Base-by-base conservation (phyloP, 1,140 invertebrate species). In the Drosophila ogumai region DNA sequence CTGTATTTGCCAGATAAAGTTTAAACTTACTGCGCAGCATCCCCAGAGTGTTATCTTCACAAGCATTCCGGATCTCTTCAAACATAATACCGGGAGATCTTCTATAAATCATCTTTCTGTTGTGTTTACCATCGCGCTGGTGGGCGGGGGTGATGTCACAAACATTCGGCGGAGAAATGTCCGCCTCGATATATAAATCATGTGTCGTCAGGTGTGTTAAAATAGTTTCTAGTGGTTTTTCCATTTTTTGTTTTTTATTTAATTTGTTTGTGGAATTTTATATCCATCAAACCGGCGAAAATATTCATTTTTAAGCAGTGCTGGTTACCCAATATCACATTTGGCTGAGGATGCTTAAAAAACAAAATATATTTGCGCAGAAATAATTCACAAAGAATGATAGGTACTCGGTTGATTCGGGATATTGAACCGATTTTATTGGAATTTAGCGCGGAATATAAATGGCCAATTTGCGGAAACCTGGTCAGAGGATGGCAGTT, bases 141-240 rank as follows among this genome's bases (percentile, higher is more conserved):
- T 32, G 17, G 50, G 31, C 32, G 32, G 4, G n/a, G 41, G 13
- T 71, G 44, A 44, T 50, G 61, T 69, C 66, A 60, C 46, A 60
- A 7, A 47, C 25, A 67, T 56, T 54, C 25, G 28, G 36, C 52
- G 68, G 31, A 22, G 61, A 59, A 76, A 60, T 59, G 55, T 68
- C 36, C 54, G 64, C 34, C 41, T 32, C 49, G 34, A 46, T 41
- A 47, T 55, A 74, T 67, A 63, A 64, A 60, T 49, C 71, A 60
- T 82, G 79, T 88, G 80, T 75, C 85, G 77, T 87, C 84, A 87
- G 84, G 84, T 87, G 84, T 88, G 82, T 88, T 84, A 87, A 85
- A 87, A 88, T 87, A 87, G 85, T 88, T 82, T 84, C 77, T 77
- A 71, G 80, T 77, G 80, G 65, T 78, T 84, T 78, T 82, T 82